Percentiles rank a stretch among this genome's conserved stretches.
phyloP scores from a whole-genome alignment of 2,888 invertebrate genomes.

The Cosmorhoe ocellata region DNA sequence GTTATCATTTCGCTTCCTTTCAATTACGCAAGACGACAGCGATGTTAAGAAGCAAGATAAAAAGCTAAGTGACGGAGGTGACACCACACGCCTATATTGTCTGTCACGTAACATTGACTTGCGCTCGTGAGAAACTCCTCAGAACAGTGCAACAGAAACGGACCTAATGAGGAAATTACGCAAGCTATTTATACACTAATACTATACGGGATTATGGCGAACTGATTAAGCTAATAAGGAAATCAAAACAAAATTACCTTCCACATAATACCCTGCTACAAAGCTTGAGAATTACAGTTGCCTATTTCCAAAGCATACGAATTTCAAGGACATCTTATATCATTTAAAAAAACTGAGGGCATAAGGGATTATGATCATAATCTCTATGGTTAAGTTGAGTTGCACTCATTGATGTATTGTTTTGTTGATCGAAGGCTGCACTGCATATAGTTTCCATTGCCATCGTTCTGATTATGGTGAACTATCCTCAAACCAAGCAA shows the following conservation, averaged over 20 bases:
- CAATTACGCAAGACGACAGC: slow-evolving; percentile 19
- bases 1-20: slow-evolving; percentile 16
- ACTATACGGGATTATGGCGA: slow-evolving; percentile 22
- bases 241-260: neutral
- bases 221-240: slow-evolving; percentile 1
- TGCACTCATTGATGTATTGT: no score
- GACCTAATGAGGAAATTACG: slow-evolving; percentile 28
- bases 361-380: no score
- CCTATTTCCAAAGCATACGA: no score
- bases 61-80: slow-evolving; percentile 32
- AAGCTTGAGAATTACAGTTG: no score
- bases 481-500: no score
- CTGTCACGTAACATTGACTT: slow-evolving; percentile 33
- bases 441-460: no score
- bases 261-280: no score
- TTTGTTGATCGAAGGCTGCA: no score
- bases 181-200: slow-evolving; percentile 23
- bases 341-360: no score
- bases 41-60: slow-evolving; percentile 19
- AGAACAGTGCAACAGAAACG: slow-evolving; percentile 17
- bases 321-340: no score
- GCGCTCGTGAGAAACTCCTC: slow-evolving; percentile 32
- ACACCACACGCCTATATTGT: slow-evolving; percentile 32
- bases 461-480: no score
- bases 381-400: no score